Percentiles rank a stretch among this genome's conserved stretches.
These are phyloP conservation scores for Lepidurus packardi DNA, from an alignment of 1,140 invertebrate genomes.

Conservation along the genomic window DNA sequence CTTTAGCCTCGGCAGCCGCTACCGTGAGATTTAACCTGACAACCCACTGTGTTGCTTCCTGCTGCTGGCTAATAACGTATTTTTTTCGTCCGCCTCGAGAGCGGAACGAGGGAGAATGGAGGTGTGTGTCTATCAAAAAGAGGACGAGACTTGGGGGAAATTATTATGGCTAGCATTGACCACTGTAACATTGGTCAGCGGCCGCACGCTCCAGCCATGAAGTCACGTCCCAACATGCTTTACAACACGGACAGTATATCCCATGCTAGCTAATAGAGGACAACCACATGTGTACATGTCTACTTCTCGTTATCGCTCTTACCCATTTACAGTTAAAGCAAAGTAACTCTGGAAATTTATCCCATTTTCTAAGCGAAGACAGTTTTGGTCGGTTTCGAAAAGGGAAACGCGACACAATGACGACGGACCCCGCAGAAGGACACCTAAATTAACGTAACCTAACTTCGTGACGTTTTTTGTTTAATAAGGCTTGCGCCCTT, in stretches of 20 bases:
- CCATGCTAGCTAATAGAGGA: not conserved
- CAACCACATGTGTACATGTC: not conserved
- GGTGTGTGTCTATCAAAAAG: slow-evolving; percentile 6
- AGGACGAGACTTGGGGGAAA: slow-evolving; percentile 8
- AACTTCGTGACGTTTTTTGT: too few species aligned
- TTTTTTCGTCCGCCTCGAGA: not conserved
- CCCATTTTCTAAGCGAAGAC: not conserved
- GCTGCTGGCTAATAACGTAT: slow-evolving; percentile 3
- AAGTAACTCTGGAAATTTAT: not conserved
- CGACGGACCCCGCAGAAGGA: too few species aligned
- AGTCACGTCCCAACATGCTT: slow-evolving; percentile 6
- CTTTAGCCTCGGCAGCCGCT: not conserved
- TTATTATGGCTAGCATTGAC: not conserved
- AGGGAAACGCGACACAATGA: too few species aligned
- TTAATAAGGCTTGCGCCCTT: too few species aligned
- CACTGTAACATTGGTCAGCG: slow-evolving; percentile 5
- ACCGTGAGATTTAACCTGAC: slow-evolving; percentile 18
- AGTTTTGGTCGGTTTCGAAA: too few species aligned
- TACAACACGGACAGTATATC: not conserved
- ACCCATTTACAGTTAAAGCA: not conserved
- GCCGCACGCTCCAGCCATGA: slow-evolving; percentile 8
- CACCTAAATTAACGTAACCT: too few species aligned
- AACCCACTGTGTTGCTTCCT: slow-evolving; percentile 18
- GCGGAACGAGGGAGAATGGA: not conserved
- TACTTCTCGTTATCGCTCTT: not conserved